phyloP scores from a whole-genome alignment of 2,113 vertebrate species.

The Microcebus ravelobensis region DNA sequence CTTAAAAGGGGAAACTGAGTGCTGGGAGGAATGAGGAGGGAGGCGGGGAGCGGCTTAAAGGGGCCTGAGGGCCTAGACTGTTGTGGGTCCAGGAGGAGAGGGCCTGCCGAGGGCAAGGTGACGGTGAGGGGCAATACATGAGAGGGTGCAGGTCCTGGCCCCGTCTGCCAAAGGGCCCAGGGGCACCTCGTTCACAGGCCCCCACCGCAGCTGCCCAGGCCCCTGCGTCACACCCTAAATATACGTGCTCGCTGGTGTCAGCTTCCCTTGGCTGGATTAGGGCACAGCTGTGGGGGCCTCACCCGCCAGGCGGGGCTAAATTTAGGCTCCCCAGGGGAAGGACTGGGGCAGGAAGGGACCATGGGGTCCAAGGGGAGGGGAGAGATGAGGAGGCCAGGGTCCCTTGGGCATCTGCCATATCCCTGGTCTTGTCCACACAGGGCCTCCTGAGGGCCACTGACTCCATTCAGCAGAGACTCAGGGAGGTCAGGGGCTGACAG shows the following conservation, averaged over 20 bases:
- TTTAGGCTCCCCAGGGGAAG: conserved; percentile 72
- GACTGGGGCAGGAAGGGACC: conserved; percentile 19
- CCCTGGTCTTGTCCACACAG: background rate
- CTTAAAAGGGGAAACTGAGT: conserved; percentile 83
- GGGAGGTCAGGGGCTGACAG: background rate
- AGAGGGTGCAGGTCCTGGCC: background rate
- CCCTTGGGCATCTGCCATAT: background rate
- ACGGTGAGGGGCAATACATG: accelerated
- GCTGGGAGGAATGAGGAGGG: conserved; percentile 32
- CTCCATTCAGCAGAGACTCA: background rate
- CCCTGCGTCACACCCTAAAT: conserved; percentile 81
- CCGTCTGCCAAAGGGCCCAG: background rate
- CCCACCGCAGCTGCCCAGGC: conserved; percentile 48
- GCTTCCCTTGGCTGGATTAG: conserved; percentile 78
- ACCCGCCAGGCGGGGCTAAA: conserved; percentile 65
- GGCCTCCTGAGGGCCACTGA: background rate
- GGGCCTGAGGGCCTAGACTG: background rate
- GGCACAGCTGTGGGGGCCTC: conserved; percentile 76
- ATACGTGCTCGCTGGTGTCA: conserved; percentile 73
- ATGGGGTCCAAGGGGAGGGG: background rate
- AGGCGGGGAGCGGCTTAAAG: conserved; percentile 54
- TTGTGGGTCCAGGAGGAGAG: background rate
- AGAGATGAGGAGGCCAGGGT: background rate
- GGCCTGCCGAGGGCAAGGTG: background rate
- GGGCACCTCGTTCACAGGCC: conserved; percentile 26